These are phyloP conservation scores for Hemiprocne comata DNA, from an alignment of 2,113 vertebrate genomes.

Conservation along the genomic window DNA sequence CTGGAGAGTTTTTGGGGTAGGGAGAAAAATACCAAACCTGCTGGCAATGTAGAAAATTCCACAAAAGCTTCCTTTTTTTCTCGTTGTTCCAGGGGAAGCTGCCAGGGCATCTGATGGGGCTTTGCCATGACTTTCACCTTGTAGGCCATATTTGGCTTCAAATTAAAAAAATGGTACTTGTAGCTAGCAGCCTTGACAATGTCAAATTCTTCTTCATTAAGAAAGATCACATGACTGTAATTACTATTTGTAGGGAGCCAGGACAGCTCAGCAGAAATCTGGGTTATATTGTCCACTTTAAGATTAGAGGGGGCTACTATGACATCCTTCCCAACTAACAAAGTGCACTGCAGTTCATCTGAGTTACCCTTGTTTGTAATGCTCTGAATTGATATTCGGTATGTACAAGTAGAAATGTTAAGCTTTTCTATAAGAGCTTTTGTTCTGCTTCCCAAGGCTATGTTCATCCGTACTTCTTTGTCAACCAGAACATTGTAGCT, in stretches of 20 bases:
- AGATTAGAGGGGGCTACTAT: conserved; percentile 92
- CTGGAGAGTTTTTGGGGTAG: background rate
- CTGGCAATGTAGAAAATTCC: conserved; percentile 94
- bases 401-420: conserved; percentile 84
- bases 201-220: conserved; percentile 92
- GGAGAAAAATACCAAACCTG: conserved; percentile 81
- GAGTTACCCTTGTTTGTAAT: conserved; percentile 88
- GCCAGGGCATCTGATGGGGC: conserved; percentile 99
- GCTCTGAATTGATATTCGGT: conserved; percentile 92
- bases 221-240: conserved; percentile 95
- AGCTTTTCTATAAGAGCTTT: conserved; percentile 96
- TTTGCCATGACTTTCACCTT: conserved; percentile 90
- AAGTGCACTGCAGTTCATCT: conserved; percentile 91
- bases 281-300: conserved; percentile 88
- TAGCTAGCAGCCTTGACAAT: conserved; percentile 89
- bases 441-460: conserved; percentile 88
- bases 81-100: conserved; percentile 92
- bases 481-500: conserved; percentile 95
- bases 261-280: conserved; percentile 89
- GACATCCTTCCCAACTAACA: conserved; percentile 94
- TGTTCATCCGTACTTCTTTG: conserved; percentile 87
- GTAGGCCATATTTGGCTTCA: conserved; percentile 90
- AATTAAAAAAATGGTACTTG: conserved; percentile 91
- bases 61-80: conserved; percentile 91
- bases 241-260: conserved; percentile 98